These are phyloP conservation scores for Tyrophagus putrescentiae DNA, from an alignment of 1,140 invertebrate genomes.

Conservation along the genomic window DNA sequence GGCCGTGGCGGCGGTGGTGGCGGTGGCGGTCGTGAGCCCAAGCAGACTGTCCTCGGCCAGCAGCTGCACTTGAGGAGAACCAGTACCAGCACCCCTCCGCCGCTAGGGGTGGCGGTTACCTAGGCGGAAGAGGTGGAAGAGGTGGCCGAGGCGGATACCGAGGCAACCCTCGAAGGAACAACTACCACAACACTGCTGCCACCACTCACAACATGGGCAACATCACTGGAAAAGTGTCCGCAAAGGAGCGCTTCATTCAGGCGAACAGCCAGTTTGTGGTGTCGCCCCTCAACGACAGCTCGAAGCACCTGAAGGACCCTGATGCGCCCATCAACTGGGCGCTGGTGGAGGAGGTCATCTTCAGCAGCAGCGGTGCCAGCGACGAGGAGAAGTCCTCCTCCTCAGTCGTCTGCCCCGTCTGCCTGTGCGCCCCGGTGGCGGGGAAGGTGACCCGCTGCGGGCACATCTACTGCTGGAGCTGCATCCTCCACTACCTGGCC, in stretches of 20 bases:
- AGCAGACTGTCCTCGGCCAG: too few relatives aligned
- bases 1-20: too few relatives aligned
- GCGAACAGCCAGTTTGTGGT: constrained; percentile 93
- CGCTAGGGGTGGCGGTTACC: too few relatives aligned
- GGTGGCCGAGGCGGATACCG: too few relatives aligned
- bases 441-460: constrained; percentile 86
- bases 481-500: constrained; percentile 77
- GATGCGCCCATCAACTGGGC: constrained; percentile 82
- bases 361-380: constrained; percentile 5
- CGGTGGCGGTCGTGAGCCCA: too few relatives aligned
- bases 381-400: too few relatives aligned
- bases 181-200: too few relatives aligned
- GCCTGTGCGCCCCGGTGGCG: constrained; percentile 60
- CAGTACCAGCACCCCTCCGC: too few relatives aligned
- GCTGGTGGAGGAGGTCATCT: constrained; percentile 27
- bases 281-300: constrained; percentile 56
- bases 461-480: constrained; percentile 89
- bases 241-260: constrained; percentile 76
- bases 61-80: too few relatives aligned
- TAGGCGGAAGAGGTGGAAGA: too few relatives aligned
- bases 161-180: too few relatives aligned
- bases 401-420: constrained; percentile 72
- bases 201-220: neutral
- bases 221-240: neutral
- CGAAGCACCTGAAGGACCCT: constrained; percentile 56